These are phyloP conservation scores for Manis crassicaudata DNA, from an alignment of 2,797 vertebrate species.

Conservation along the genomic window DNA sequence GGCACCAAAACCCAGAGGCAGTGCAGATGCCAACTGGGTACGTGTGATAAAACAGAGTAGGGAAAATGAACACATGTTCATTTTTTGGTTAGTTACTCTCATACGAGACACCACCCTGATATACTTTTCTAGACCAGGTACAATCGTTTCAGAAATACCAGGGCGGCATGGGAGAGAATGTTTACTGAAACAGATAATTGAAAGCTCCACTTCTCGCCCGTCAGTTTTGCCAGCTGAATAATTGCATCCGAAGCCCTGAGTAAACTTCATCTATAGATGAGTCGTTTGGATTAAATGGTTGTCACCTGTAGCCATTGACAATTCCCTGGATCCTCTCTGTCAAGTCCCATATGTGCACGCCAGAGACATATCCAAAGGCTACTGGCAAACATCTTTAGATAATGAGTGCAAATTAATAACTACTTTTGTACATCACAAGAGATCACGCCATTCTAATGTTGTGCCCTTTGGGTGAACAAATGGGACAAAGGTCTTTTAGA, in stretches of 20 bases:
- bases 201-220: background rate
- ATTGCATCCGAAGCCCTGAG: background rate
- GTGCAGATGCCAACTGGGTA: background rate
- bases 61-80: background rate
- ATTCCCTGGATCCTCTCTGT: slow-evolving; percentile 62
- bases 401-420: slow-evolving; percentile 89
- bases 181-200: slow-evolving; percentile 51
- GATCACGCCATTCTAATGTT: slow-evolving; percentile 85
- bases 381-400: slow-evolving; percentile 84
- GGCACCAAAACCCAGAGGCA: background rate
- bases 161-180: background rate
- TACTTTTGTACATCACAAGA: slow-evolving; percentile 86
- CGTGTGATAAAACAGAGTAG: background rate
- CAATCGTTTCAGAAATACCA: slow-evolving; percentile 38
- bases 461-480: slow-evolving; percentile 88
- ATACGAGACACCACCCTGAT: background rate
- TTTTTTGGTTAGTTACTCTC: slow-evolving; percentile 8
- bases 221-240: slow-evolving; percentile 53
- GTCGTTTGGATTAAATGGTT: slow-evolving; percentile 7
- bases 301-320: slow-evolving; percentile 68
- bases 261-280: slow-evolving; percentile 37
- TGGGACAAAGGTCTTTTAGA: slow-evolving; percentile 83
- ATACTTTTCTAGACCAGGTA: background rate
- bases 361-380: slow-evolving; percentile 84
- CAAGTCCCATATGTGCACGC: slow-evolving; percentile 77